Base-by-base conservation (phyloP, 2,797 vertebrate species). In the Pseudopleuronectes americanus region DNA sequence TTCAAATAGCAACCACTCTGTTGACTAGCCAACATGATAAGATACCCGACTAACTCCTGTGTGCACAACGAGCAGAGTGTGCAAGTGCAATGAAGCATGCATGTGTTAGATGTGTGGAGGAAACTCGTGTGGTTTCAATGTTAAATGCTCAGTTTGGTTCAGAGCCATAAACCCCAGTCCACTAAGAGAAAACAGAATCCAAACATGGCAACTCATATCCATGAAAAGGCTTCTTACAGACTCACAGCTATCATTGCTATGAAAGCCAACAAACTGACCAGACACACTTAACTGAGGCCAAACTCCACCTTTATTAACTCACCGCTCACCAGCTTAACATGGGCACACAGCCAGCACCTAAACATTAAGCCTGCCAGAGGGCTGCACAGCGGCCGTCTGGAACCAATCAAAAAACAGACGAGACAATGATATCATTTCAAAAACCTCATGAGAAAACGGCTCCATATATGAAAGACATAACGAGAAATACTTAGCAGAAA, bases 1-100 rank as follows among this genome's bases (percentile, higher is more conserved):
- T 89, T 88, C 85, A 91, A 90, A 91, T 81, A 90, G 77, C 83
- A 86, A 85, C 83, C 84, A 77, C 74, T 84, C 57, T 77, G 75
- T 70, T 84, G 79, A 75, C 81, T 28, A 70, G 78, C 81, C 64
- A 83, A 71, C 60, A 74, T 10, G 80, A 88, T 84, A 83, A 80
- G 74, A 80, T 81, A 80, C 70, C 84, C 88, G 86, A 89, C 80
- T 90, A 81, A 82, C 71, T 72, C 36, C 57, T 79, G 64, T 83
- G 74, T 81, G 68, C 66, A 82, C 61, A 77, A 48, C n/a, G 9
- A 64, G 26, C 26, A 17, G 1, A 72, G 57, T 70, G 33, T 48
- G 31, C 66, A 58, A 55, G 55, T 14, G 55, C 55, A 70, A 23
- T 64, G 28, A 68, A 49, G 54, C 62, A 47, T 31, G 33, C 16